These are phyloP conservation scores for Mastigias papua DNA, from an alignment of 30 jellyfish, hydroid and myxozoan species.

Conservation along the genomic window DNA sequence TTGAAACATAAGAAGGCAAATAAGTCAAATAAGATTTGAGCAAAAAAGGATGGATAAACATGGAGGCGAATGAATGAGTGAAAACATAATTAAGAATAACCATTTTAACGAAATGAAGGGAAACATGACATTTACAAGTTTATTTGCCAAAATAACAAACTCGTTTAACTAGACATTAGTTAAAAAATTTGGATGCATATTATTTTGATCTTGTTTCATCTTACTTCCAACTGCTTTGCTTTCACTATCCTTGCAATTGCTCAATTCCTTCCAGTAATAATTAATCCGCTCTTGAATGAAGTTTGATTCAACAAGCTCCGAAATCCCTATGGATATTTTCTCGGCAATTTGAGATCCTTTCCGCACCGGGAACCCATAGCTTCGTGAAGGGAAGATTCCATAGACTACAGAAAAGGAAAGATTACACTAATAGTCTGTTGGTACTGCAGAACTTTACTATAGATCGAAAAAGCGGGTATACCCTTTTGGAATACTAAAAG, in stretches of 20 bases:
- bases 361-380: constrained; percentile 58
- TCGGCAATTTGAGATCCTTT: constrained; percentile 46
- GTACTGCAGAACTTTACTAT: background rate
- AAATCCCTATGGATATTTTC: constrained; percentile 48
- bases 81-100: too few species aligned
- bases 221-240: constrained; percentile 27
- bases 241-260: constrained; percentile 22
- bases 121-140: too few species aligned
- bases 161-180: too few species aligned
- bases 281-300: constrained; percentile 14
- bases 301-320: constrained; percentile 38
- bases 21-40: too few species aligned
- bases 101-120: too few species aligned
- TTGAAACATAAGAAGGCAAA: too few species aligned
- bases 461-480: too few species aligned
- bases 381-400: constrained; percentile 52
- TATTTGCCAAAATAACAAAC: too few species aligned
- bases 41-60: too few species aligned
- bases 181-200: background rate
- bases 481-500: too few species aligned
- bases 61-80: too few species aligned
- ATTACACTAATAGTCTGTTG: background rate
- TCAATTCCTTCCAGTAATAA: constrained; percentile 38
- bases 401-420: background rate
- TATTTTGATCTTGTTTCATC: background rate